Evolutionary conservation across 53 echinoderm and acorn worm genomes (phyloP).

Genomic region (Paracentrotus lividus): DNA sequence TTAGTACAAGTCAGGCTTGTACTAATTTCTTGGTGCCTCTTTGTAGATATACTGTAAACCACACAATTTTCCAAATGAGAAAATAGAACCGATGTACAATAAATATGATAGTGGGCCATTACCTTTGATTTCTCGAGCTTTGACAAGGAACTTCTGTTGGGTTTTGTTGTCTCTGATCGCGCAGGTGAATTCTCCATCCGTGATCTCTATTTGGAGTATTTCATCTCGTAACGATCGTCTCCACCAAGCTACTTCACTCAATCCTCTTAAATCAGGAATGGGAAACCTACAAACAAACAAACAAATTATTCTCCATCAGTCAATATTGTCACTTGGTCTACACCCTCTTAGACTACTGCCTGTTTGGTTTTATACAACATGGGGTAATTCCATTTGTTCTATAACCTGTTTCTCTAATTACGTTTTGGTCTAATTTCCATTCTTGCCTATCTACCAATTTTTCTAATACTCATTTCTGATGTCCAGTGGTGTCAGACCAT

Average conservation of each 20-base stretch:
- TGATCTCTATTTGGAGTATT: constrained; percentile 82
- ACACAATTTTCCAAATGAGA: background rate
- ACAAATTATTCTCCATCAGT: too few species aligned
- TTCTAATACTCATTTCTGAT: too few species aligned
- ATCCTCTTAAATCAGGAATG: constrained; percentile 91
- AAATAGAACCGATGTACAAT: background rate
- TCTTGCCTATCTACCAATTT: too few species aligned
- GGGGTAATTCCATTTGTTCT: too few species aligned
- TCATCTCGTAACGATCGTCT: constrained; percentile 88
- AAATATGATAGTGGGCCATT: background rate
- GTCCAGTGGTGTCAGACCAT: too few species aligned
- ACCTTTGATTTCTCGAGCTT: constrained; percentile 91
- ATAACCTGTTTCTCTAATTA: too few species aligned
- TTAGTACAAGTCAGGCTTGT: too few species aligned
- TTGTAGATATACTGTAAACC: background rate
- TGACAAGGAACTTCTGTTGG: constrained; percentile 83
- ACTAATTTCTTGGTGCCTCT: too few species aligned
- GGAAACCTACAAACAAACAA: constrained; percentile 79
- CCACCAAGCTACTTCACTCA: constrained; percentile 95
- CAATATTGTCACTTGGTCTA: too few species aligned
- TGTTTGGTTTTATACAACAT: too few species aligned
- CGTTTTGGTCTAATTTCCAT: too few species aligned
- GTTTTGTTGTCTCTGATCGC: constrained; percentile 79
- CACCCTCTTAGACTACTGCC: too few species aligned
- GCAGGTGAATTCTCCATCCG: constrained; percentile 83